Base-by-base conservation (phyloP, 2,888 invertebrate genomes). In the Schizotus pectinicornis region DNA sequence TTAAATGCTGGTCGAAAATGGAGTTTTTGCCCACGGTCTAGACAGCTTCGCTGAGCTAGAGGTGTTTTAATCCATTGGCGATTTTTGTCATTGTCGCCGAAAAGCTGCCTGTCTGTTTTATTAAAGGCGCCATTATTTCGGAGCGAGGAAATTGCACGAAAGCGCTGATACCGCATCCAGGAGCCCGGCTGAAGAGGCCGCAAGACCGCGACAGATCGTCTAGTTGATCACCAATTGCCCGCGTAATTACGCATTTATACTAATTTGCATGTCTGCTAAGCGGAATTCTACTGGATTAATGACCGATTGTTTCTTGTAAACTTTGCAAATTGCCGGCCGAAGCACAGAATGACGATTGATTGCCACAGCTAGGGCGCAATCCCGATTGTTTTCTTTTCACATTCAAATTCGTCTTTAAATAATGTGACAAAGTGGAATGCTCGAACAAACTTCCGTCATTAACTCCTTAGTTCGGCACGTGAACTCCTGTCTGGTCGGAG, bases 181-280 rank as follows among this genome's bases (percentile, higher is more conserved):
- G 8, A 39, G 42, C 5, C 37, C 49, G 45, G 43, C 50, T 56
- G 43, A 54, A 55, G 53, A 37, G 22, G 22, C 22, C 22, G 56
- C 61, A 59, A 66, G 64, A 56, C 60, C 63, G 56, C 62, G 58
- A 58, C 62, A 50, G 62, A 65, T 62, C 62, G 56, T 64, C 62
- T 64, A 53, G 56, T 56, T 61, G 61, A 67, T 68, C 65, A 60
- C 64, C 66, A 67, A 68, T 67, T 64, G 64, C 65, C 59, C 56
- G 59, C 63, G 59, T 64, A 67, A 68, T 67, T 68, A 65, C 62
- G 58, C 65, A 66, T 67, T 68, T 68, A 61, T 64, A 62, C 66
- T 61, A 63, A 67, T 68, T 67, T 68, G 64, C 67, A 67, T 64
- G 65, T 65, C 68, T 56, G 58, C 56, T 56, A 61, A 61, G 46